phyloP scores from a whole-genome alignment of 2,113 vertebrate genomes.

The Podocnemis expansa region DNA sequence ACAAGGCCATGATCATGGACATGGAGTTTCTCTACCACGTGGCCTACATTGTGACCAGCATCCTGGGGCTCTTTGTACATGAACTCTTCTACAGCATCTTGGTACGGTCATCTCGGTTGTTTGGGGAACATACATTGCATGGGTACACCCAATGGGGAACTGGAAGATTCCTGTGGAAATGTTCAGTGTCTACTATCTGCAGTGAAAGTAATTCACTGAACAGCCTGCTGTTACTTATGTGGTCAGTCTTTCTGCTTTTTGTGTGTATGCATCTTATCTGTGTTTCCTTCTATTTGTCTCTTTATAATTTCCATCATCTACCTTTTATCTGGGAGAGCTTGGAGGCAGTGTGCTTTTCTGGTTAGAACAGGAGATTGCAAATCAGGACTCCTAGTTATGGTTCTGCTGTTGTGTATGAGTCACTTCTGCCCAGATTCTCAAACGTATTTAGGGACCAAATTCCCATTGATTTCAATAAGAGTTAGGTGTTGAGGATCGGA shows the following conservation, averaged over 20 bases:
- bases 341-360: conserved; percentile 42
- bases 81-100: conserved; percentile 98
- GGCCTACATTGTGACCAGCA: conserved; percentile 93
- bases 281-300: background rate
- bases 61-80: conserved; percentile 92
- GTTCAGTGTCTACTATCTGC: background rate
- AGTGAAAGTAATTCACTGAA: background rate
- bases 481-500: background rate
- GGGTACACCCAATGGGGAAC: background rate
- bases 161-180: background rate
- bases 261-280: conserved; percentile 9
- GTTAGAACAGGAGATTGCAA: conserved; percentile 1
- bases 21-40: conserved; percentile 96
- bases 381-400: conserved; percentile 27
- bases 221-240: background rate
- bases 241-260: conserved; percentile 21
- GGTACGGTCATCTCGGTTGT: conserved; percentile 67
- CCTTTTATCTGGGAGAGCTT: conserved; percentile 54
- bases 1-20: conserved; percentile 97
- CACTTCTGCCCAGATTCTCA: background rate
- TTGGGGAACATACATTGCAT: background rate
- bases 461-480: background rate
- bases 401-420: conserved; percentile 32
- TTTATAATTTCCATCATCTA: conserved; percentile 7
- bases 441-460: background rate